phyloP scores from a whole-genome alignment of 2,113 vertebrate genomes.

The Thunnus thynnus region DNA sequence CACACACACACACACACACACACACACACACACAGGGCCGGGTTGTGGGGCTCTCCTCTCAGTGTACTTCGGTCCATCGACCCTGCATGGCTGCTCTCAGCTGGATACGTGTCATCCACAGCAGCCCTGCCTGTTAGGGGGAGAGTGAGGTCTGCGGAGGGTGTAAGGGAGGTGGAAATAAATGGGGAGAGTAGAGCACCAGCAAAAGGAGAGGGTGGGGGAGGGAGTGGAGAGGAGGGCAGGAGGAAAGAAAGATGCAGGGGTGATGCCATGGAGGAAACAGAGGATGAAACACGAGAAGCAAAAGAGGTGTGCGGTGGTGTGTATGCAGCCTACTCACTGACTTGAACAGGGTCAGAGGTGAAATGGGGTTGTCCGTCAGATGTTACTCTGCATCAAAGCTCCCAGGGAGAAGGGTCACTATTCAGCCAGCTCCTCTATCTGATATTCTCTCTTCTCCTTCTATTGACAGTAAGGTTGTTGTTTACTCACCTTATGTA shows the following conservation, averaged over 20 bases:
- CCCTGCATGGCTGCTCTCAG: constrained; percentile 80
- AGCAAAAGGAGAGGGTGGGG: constrained; percentile 11
- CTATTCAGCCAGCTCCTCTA: constrained; percentile 29
- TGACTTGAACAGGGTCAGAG: constrained; percentile 61
- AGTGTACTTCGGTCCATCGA: constrained; percentile 74
- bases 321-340: constrained; percentile 10
- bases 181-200: constrained; percentile 46
- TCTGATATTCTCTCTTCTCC: constrained; percentile 18
- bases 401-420: constrained; percentile 44
- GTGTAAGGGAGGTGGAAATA: constrained; percentile 66
- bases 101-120: constrained; percentile 81
- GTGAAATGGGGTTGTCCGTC: constrained; percentile 70
- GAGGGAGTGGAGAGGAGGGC: neutral
- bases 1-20: neutral
- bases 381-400: constrained; percentile 63
- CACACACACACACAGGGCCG: constrained; percentile 33
- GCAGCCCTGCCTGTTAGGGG: constrained; percentile 74
- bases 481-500: constrained; percentile 30
- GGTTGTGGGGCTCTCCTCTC: constrained; percentile 56
- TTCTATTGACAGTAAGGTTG: constrained; percentile 12
- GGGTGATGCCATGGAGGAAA: constrained; percentile 31
- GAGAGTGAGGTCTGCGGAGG: constrained; percentile 57
- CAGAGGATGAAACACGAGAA: constrained; percentile 36
- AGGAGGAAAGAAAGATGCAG: constrained; percentile 12
- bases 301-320: constrained; percentile 27